These are phyloP conservation scores for Cheilosia variabilis DNA, from an alignment of 2,888 invertebrate species.

Conservation along the genomic window DNA sequence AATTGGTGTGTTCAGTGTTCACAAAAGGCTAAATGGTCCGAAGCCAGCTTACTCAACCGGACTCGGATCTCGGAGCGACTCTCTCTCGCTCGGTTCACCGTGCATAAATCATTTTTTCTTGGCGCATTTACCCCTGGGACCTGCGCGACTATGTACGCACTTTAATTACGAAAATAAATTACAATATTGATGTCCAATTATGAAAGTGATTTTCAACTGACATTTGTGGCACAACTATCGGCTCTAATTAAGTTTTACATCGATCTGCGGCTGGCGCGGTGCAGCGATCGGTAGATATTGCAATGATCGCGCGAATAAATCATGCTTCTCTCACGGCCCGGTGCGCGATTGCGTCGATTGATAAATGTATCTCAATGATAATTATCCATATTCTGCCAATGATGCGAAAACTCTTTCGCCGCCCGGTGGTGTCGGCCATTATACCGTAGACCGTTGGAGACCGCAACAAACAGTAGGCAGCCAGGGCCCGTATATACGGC, in stretches of 20 bases:
- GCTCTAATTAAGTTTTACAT: slow-evolving; percentile 68
- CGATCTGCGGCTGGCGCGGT: slow-evolving; percentile 27
- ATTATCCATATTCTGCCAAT: slow-evolving; percentile 68
- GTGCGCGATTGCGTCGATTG: slow-evolving; percentile 40
- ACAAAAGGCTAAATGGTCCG: slow-evolving; percentile 64
- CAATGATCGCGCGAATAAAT: slow-evolving; percentile 64
- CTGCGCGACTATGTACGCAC: slow-evolving; percentile 33
- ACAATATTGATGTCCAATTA: slow-evolving; percentile 70
- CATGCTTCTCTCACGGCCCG: slow-evolving; percentile 65
- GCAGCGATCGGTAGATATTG: slow-evolving; percentile 28
- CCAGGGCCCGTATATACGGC: background rate
- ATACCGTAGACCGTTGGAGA: slow-evolving; percentile 1
- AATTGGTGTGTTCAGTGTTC: slow-evolving; percentile 43
- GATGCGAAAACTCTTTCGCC: slow-evolving; percentile 54
- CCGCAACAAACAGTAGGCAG: slow-evolving; percentile 41
- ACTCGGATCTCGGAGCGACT: background rate
- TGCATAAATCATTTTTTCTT: slow-evolving; percentile 11
- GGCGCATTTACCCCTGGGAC: slow-evolving; percentile 19
- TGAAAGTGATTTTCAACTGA: slow-evolving; percentile 68
- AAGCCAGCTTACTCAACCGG: slow-evolving; percentile 47
- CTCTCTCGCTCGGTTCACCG: background rate
- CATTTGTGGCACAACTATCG: slow-evolving; percentile 62
- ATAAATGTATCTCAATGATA: slow-evolving; percentile 74
- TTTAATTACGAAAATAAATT: slow-evolving; percentile 69
- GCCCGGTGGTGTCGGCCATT: slow-evolving; percentile 9